Percentiles rank a stretch among this genome's conserved stretches.
These are phyloP conservation scores for Dryomyza anilis DNA, from an alignment of 2,888 invertebrate genomes.

Conservation along the genomic window DNA sequence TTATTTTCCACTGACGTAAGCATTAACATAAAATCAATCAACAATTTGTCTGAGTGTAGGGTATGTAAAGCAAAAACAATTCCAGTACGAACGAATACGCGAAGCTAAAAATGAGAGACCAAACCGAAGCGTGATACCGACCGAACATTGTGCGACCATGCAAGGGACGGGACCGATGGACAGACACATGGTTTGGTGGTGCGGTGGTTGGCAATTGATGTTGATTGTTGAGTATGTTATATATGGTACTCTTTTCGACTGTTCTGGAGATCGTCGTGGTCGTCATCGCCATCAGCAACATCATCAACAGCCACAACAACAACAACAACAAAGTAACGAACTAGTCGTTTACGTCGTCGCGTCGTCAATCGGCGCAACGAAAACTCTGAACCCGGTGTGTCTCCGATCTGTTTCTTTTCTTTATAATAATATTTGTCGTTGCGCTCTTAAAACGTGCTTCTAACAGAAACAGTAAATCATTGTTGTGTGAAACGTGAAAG, in stretches of 20 bases:
- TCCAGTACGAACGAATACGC: not conserved
- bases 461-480: conserved; percentile 59
- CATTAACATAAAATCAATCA: not conserved
- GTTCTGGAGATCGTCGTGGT: not conserved
- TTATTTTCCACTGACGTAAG: too few species aligned
- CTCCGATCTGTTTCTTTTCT: conserved; percentile 29
- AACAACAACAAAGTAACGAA: too few species aligned
- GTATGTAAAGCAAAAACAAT: too few species aligned
- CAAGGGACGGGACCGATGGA: not conserved
- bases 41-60: not conserved
- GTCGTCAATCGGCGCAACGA: too few species aligned
- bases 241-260: too few species aligned
- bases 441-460: conserved; percentile 58
- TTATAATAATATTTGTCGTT: conserved; percentile 17
- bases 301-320: too few species aligned
- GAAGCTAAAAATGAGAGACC: not conserved
- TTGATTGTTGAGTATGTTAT: not conserved
- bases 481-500: conserved; percentile 57
- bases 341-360: too few species aligned
- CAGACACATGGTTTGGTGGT: not conserved
- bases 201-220: not conserved
- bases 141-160: not conserved
- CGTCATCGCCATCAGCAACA: not conserved
- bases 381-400: conserved; percentile 9
- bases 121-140: not conserved